Evolutionary conservation across 2,113 vertebrate genomes (phyloP).

Genomic region (Fukomys damarensis): DNA sequence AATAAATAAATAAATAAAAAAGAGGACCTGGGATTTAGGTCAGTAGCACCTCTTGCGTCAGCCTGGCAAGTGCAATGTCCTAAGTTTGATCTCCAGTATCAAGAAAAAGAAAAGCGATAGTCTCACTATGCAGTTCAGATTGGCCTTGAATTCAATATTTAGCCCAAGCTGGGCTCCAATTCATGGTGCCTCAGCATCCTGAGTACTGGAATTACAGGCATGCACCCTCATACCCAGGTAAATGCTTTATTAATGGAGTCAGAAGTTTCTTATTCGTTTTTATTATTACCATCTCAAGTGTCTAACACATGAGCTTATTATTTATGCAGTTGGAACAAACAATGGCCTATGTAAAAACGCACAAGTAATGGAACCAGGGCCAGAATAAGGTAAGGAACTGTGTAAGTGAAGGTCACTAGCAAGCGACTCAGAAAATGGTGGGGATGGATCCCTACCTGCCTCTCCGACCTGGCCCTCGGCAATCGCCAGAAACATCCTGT

Average conservation of each 20-base stretch:
- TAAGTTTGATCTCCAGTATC: no score
- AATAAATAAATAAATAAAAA: no score
- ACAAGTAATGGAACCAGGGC: neutral
- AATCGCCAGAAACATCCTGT: neutral
- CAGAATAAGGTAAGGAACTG: neutral
- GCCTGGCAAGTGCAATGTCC: no score
- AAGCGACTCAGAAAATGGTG: neutral
- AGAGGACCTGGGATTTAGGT: no score
- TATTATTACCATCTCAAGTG: neutral
- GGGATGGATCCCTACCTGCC: slow-evolving; percentile 71
- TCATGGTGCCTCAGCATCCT: neutral
- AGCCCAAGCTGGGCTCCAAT: neutral
- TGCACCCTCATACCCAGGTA: neutral
- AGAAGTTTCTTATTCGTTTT: neutral
- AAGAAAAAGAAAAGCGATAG: no score
- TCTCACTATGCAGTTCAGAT: neutral
- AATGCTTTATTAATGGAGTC: neutral
- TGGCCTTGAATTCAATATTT: neutral
- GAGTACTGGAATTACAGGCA: neutral
- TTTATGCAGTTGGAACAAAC: neutral
- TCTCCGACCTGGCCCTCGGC: slow-evolving; percentile 46
- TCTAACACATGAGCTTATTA: neutral
- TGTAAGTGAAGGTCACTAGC: neutral
- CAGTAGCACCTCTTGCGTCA: no score
- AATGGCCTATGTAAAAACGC: neutral